phyloP scores from a whole-genome alignment of 2,888 invertebrate genomes.

The Oscheius myriophilus region DNA sequence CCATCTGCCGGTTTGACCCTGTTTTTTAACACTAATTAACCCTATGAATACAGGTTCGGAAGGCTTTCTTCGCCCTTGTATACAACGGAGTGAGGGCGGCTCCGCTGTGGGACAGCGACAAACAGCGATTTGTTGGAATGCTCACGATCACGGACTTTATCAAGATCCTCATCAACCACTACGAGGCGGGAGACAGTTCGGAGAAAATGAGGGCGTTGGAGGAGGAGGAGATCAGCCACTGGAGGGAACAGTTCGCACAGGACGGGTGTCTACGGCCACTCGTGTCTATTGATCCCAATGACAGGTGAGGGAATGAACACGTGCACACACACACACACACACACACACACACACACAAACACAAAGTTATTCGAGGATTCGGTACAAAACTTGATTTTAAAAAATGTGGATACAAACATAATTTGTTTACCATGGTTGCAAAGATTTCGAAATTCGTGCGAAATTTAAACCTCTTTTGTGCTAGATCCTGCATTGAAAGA shows the following conservation, averaged over 20 bases:
- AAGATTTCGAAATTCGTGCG: too few species aligned
- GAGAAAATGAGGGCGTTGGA: slow-evolving; percentile 73
- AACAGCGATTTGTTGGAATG: slow-evolving; percentile 81
- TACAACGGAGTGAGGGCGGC: slow-evolving; percentile 78
- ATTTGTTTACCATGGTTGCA: too few species aligned
- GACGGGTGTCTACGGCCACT: slow-evolving; percentile 70
- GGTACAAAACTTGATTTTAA: too few species aligned
- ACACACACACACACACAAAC: too few species aligned
- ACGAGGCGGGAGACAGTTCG: slow-evolving; percentile 63
- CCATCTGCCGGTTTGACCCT: slow-evolving; percentile 80
- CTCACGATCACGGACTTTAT: slow-evolving; percentile 76
- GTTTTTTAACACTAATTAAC: not conserved
- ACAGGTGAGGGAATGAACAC: too few species aligned
- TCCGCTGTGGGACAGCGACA: slow-evolving; percentile 90
- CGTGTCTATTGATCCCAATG: slow-evolving; percentile 73
- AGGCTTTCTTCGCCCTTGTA: slow-evolving; percentile 98
- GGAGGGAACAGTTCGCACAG: slow-evolving; percentile 71
- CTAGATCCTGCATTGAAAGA: too few species aligned
- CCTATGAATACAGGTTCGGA: slow-evolving; percentile 78
- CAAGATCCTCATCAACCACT: slow-evolving; percentile 73
- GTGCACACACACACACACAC: too few species aligned
- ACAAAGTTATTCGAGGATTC: too few species aligned
- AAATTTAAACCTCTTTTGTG: too few species aligned
- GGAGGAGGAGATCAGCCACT: slow-evolving; percentile 74
- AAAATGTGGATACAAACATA: too few species aligned